These are phyloP conservation scores for Gila robusta DNA, from an alignment of 2,797 vertebrate genomes.

Conservation along the genomic window DNA sequence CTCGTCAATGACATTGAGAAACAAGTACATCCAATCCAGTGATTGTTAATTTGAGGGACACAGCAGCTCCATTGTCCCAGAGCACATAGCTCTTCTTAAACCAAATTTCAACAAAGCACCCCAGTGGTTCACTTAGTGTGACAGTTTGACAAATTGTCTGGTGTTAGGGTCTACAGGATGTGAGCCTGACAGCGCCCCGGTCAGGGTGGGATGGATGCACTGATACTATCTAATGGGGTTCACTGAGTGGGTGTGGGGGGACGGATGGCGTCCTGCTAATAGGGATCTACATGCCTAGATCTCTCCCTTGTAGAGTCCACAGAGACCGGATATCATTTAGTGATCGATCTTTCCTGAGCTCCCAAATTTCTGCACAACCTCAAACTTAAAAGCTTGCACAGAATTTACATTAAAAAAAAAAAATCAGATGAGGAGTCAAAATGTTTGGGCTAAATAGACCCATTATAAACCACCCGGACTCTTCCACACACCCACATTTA, in stretches of 20 bases:
- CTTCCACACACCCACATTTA: conserved; percentile 23
- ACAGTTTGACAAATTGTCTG: conserved; percentile 77
- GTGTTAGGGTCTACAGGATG: conserved; percentile 72
- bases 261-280: conserved; percentile 77
- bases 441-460: not conserved
- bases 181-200: conserved; percentile 77
- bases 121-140: conserved; percentile 76
- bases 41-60: conserved; percentile 24
- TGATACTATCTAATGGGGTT: conserved; percentile 70
- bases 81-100: conserved; percentile 56
- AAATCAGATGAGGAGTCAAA: not conserved
- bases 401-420: not conserved
- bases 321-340: conserved; percentile 36
- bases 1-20: not conserved
- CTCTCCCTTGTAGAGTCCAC: conserved; percentile 56
- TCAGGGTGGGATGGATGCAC: conserved; percentile 66
- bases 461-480: not conserved
- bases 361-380: not conserved
- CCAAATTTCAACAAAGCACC: conserved; percentile 66
- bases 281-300: conserved; percentile 65
- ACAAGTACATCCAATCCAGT: conserved; percentile 16
- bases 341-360: not conserved
- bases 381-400: not conserved
- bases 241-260: conserved; percentile 68
- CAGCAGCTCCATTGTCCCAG: conserved; percentile 54